Conservation (phyloP, 2,113 vertebrate genomes). For the Archilochus colubris region DNA sequence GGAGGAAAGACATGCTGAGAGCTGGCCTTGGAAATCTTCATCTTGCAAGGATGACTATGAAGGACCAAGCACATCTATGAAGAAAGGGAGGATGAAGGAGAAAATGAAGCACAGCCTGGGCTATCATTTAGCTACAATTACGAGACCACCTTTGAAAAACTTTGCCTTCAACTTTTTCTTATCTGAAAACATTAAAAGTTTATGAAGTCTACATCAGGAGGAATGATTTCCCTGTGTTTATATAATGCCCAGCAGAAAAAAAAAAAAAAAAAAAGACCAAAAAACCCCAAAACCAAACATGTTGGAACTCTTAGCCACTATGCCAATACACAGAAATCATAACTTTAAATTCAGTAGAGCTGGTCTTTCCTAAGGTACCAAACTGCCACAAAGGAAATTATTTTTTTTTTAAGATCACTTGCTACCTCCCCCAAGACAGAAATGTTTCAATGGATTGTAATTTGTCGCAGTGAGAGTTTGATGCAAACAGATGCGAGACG, state of each 20-base stretch:
- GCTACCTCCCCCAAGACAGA: background rate
- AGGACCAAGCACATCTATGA: background rate
- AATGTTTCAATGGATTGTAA: background rate
- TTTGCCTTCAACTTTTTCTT: background rate
- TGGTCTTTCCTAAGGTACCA: background rate
- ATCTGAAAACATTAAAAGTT: background rate
- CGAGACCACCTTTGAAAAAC: background rate
- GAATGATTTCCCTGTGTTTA: background rate
- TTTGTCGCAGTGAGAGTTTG: too few relatives aligned
- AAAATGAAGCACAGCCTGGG: background rate
- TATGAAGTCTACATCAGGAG: background rate
- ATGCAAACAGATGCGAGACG: too few relatives aligned
- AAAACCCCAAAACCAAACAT: too few relatives aligned
- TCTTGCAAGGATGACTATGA: background rate
- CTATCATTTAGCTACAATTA: background rate
- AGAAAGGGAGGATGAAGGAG: background rate
- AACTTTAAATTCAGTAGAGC: background rate
- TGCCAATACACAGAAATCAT: background rate
- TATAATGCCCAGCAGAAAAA: background rate
- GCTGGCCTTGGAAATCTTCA: background rate
- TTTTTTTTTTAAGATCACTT: background rate
- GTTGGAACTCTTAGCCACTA: background rate
- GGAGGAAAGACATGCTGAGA: background rate
- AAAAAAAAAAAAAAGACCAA: background rate
- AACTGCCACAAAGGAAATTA: background rate